Base-by-base conservation (phyloP, 2,888 invertebrate genomes). In the Athripsodes cinereus region DNA sequence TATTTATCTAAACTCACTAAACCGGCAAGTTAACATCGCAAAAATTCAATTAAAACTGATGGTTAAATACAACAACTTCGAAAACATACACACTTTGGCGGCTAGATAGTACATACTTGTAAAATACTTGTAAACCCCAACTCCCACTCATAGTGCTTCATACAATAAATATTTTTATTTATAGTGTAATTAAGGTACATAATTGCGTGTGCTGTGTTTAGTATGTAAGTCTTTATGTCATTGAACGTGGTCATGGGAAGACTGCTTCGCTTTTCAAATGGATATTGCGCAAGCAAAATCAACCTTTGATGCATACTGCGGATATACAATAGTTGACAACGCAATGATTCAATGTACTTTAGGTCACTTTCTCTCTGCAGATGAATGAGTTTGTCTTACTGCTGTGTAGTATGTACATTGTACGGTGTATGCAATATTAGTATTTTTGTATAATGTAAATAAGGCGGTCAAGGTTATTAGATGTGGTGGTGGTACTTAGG, bases 351-450 rank as follows among this genome's bases (percentile, higher is more conserved):
- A 20, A 40, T 40, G 54, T 26, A 26, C 8, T 49, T 55, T 48
- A 20, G 49, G 55, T 22, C 55, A 55, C 55, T 55, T 55, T 55
- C 55, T 55, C 55, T 55, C 31, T 50, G 55, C 48, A 55, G n/a
- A 50, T 26, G 49, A 31, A 19, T 18, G 18, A 11, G 46, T n/a
- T n/a, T n/a, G n/a, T n/a, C n/a, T n/a, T n/a, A n/a, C n/a, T 21
- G 19, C 35, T 44, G 3, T 34, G 22, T 21, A 5, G n/a, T n/a
- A n/a, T n/a, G n/a, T n/a, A n/a, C n/a, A n/a, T n/a, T n/a, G n/a
- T n/a, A n/a, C n/a, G n/a, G 44, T 22, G 34, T 18, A 18, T 21
- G 16, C 49, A 20, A 55, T 49, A 49, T 49, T 55, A 22, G 22
- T 48, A 35, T 48, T 50, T 21, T 11, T 13, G 49, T 34, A 49